Percentiles rank a stretch among this genome's conserved stretches.
Conservation (phyloP, 2,888 invertebrate genomes). For the Pterostichus niger region DNA sequence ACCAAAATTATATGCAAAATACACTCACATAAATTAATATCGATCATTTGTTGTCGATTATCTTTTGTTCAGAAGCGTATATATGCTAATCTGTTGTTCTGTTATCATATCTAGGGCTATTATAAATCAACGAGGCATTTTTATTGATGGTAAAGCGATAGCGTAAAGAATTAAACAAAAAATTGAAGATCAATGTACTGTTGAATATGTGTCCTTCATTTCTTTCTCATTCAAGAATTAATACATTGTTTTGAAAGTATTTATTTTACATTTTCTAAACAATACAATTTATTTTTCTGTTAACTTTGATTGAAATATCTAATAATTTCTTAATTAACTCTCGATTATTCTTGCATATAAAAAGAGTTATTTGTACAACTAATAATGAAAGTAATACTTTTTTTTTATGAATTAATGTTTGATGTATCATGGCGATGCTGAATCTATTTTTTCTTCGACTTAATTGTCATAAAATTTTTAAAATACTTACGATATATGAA, state of each 20-base stretch:
- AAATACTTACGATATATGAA: no score
- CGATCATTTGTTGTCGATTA: conserved; percentile 17
- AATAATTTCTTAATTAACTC: no score
- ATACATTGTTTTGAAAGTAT: background rate
- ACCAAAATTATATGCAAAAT: conserved; percentile 15
- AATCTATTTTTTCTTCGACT: no score
- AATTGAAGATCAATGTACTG: conserved; percentile 23
- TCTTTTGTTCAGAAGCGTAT: conserved; percentile 19
- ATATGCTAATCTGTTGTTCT: conserved; percentile 24
- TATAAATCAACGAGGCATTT: conserved; percentile 20
- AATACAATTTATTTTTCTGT: no score
- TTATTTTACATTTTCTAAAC: background rate
- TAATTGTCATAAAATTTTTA: no score
- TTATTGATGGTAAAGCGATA: background rate
- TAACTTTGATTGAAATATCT: no score
- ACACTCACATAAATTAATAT: conserved; percentile 18
- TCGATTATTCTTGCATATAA: no score
- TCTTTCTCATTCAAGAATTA: background rate
- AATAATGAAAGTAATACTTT: no score
- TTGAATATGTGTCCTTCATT: conserved; percentile 31
- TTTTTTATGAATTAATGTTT: no score
- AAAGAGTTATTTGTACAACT: no score
- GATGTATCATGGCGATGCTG: no score
- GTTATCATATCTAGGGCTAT: background rate
- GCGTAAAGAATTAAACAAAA: background rate